Percentiles rank a stretch among this genome's conserved stretches.
These are phyloP conservation scores for Ataeniobius toweri DNA, from an alignment of 2,797 vertebrate species.

Conservation along the genomic window DNA sequence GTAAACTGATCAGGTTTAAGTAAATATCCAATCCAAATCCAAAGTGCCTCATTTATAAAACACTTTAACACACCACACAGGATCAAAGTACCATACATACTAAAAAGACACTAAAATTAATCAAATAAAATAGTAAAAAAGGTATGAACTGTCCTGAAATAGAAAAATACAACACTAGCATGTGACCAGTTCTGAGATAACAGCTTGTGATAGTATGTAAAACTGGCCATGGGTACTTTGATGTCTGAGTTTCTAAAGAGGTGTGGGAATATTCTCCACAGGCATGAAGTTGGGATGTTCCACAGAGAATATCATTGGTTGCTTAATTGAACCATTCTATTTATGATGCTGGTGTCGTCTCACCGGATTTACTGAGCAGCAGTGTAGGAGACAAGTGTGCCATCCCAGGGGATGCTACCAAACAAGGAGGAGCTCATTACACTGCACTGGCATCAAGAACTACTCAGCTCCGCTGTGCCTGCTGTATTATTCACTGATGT, in stretches of 20 bases:
- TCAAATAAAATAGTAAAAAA: not conserved
- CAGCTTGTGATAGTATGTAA: constrained; percentile 47
- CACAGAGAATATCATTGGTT: constrained; percentile 60
- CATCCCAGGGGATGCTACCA: constrained; percentile 49
- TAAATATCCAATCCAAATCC: not conserved
- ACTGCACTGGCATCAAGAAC: constrained; percentile 54
- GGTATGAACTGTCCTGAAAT: not conserved
- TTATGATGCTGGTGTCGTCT: constrained; percentile 66
- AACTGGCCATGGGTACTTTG: constrained; percentile 57
- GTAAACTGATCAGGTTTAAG: not conserved
- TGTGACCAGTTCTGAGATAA: constrained; percentile 31
- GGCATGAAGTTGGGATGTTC: constrained; percentile 53
- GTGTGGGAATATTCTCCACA: constrained; percentile 68
- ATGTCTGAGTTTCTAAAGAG: constrained; percentile 60
- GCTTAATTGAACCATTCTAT: constrained; percentile 78
- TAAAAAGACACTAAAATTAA: not conserved
- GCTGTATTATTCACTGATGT: constrained; percentile 73
- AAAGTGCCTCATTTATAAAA: no score
- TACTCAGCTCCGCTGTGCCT: constrained; percentile 48
- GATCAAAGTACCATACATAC: no score
- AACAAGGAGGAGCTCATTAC: constrained; percentile 58
- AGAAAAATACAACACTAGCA: constrained; percentile 2
- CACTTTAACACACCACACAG: no score
- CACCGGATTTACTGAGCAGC: constrained; percentile 45
- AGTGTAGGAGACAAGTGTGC: constrained; percentile 44